These are phyloP conservation scores for Andrena bicolor DNA, from an alignment of 2,888 invertebrate species.

Conservation along the genomic window DNA sequence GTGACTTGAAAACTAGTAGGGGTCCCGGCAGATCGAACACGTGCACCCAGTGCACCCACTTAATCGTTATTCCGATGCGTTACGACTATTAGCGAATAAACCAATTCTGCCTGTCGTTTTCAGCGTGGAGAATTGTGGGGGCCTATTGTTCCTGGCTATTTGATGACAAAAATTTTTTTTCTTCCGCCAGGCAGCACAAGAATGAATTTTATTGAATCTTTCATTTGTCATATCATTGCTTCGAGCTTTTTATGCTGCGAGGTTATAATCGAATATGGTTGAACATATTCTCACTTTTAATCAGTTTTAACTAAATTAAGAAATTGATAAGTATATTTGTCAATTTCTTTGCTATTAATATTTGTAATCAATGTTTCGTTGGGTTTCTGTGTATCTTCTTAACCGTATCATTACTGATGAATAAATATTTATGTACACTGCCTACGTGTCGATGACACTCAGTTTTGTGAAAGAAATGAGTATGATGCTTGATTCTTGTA, in stretches of 20 bases:
- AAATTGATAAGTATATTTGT: too few relatives aligned
- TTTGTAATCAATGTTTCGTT: too few relatives aligned
- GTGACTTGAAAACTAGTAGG: constrained; percentile 71
- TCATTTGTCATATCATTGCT: neutral
- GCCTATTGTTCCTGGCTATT: neutral
- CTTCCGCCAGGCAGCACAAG: neutral
- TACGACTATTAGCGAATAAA: constrained; percentile 51
- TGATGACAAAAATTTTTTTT: neutral
- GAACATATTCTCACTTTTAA: too few relatives aligned
- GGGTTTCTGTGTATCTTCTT: too few relatives aligned
- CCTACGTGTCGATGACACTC: too few relatives aligned
- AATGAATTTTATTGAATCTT: neutral
- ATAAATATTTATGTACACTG: too few relatives aligned
- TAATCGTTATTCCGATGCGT: constrained; percentile 65
- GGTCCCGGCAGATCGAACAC: constrained; percentile 62
- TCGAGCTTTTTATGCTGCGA: neutral
- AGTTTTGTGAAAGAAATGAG: too few relatives aligned
- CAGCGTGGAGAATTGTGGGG: neutral
- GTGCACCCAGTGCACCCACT: constrained; percentile 65
- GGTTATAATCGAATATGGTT: too few relatives aligned
- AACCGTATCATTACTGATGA: too few relatives aligned
- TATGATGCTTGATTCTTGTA: too few relatives aligned
- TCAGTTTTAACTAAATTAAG: too few relatives aligned
- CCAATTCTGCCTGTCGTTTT: constrained; percentile 41
- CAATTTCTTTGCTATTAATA: too few relatives aligned